These are phyloP conservation scores for Asbolus verrucosus DNA, from an alignment of 1,140 invertebrate species.

Conservation along the genomic window DNA sequence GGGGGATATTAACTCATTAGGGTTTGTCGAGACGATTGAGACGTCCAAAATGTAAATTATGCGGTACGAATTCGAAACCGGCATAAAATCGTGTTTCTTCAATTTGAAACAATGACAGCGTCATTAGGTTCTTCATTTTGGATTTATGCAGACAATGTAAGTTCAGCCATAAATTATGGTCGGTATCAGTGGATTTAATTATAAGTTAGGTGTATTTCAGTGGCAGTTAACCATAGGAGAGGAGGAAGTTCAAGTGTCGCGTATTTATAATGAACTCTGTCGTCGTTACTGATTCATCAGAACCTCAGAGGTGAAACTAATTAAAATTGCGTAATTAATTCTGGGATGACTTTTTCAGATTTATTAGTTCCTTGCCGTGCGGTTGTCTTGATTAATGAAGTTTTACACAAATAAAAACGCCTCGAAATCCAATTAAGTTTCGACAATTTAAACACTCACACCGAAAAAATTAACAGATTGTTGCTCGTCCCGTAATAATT, in stretches of 20 bases:
- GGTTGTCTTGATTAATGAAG: conserved; percentile 44
- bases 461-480: conserved; percentile 30
- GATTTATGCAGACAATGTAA: conserved; percentile 45
- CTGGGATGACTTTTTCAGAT: conserved; percentile 50
- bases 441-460: background rate
- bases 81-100: conserved; percentile 9
- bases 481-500: conserved; percentile 2
- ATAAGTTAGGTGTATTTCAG: conserved; percentile 52
- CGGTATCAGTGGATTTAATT: conserved; percentile 54
- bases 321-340: conserved; percentile 56
- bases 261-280: conserved; percentile 55
- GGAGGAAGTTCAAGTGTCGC: conserved; percentile 51
- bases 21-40: conserved; percentile 19
- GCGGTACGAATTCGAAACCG: background rate
- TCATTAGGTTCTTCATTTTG: conserved; percentile 32
- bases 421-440: conserved; percentile 34
- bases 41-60: conserved; percentile 25
- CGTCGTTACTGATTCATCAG: conserved; percentile 53
- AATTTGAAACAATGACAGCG: conserved; percentile 42
- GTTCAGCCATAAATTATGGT: conserved; percentile 44
- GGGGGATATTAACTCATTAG: conserved; percentile 36
- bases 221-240: conserved; percentile 40
- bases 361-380: conserved; percentile 47
- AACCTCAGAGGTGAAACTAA: conserved; percentile 54
- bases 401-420: conserved; percentile 36